Evolutionary conservation across 2,888 invertebrate species (phyloP), one percentile per base, ranked within the genome.

Genomic region (Nowickia ferox): DNA sequence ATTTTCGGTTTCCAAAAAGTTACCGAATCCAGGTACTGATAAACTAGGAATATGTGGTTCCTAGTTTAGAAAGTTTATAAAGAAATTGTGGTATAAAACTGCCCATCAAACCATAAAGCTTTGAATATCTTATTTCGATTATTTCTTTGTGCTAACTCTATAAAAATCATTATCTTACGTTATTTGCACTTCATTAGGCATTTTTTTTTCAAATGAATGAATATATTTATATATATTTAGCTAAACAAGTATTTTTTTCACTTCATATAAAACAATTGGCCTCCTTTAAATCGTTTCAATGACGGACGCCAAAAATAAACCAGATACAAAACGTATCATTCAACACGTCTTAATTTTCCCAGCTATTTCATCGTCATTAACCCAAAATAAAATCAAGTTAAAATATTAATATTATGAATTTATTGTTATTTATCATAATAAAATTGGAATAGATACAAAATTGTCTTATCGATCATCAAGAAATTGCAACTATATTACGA

Each of bases 381-480:
- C 6, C 57, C 6, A 57, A 57, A 57, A n/a, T 11, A 42, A 71
- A 57, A 15, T 44, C n/a, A 71, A 13, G 11, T 53, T 53, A 15
- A 53, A 53, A 3, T 17, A 10, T 53, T 30, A 30, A 30, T 30
- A 30, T 30, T 30, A 30, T 30, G 30, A 30, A 53, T 51, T 51
- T 1, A 51, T 17, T 10, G 19, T 53, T 22, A 8, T 19, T 53
- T 53, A 53, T 19, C 19, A 53, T 53, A 30, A 30, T 30, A 30
- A 30, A 30, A 30, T 30, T 30, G 30, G 30, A 30, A 30, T 30
- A 30, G 30, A 30, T 22, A 53, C 53, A 22, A 69, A 57, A 38
- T 53, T 69, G 61, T 71, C 44, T 78, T 63, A 55, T 71, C 69
- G 48, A 22, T 53, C 8, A 65, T 59, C 59, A 38, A 30, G 10